phyloP scores from a whole-genome alignment of 2,797 vertebrate species.

The Acanthiza pusilla region DNA sequence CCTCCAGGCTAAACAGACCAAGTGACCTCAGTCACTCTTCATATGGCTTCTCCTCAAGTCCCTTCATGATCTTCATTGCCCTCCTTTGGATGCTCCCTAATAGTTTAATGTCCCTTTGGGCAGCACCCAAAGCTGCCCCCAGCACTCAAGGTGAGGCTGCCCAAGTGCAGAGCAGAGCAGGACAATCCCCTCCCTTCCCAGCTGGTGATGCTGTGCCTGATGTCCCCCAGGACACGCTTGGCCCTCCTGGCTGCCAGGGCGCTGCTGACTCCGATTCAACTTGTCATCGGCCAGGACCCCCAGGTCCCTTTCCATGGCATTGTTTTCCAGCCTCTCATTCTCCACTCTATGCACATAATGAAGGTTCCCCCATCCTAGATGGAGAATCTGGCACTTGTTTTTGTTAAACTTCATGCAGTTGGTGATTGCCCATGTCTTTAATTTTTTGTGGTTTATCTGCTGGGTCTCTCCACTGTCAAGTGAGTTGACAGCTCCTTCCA shows the following conservation, averaged over 20 bases:
- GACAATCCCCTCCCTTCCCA: rapidly evolving
- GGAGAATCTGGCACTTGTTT: neutral
- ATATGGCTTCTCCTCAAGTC: neutral
- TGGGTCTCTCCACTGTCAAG: neutral
- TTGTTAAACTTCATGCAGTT: neutral
- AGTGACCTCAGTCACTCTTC: neutral
- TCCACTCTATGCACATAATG: neutral
- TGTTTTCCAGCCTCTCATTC: neutral
- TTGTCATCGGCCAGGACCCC: rapidly evolving
- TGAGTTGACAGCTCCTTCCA: neutral
- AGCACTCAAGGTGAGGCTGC: rapidly evolving
- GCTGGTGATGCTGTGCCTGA: neutral
- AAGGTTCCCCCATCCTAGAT: rapidly evolving
- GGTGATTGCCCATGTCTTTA: no score
- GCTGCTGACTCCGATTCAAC: neutral
- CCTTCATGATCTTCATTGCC: neutral
- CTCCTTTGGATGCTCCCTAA: neutral
- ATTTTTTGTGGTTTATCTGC: neutral
- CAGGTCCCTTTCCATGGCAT: rapidly evolving
- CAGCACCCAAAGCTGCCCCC: neutral
- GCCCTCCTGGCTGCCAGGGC: neutral
- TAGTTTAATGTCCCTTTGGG: neutral
- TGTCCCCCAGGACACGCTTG: rapidly evolving
- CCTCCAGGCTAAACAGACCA: neutral
- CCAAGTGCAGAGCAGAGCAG: rapidly evolving